Conservation (phyloP, 1,140 invertebrate species). For the fruit fly (Drosophila melanogaster) region Release_6_plus_ISO1_MT NT_033779.5:11147001-11147500, state of each 20-base stretch:
- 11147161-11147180: neutral
- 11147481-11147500: neutral
- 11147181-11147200: neutral
- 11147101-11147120: neutral
- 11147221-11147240: neutral
- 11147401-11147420: too few species aligned
- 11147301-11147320: too few species aligned
- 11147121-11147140: neutral
- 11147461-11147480: neutral
- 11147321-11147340: too few species aligned
- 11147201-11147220: neutral
- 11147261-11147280: too few species aligned
- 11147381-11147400: too few species aligned
- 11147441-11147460: neutral
- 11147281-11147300: too few species aligned
- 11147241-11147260: neutral
- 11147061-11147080: neutral
- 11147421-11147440: neutral
- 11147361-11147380: too few species aligned
- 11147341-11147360: too few species aligned
- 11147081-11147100: neutral
- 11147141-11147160: neutral
- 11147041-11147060: neutral
- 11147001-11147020: neutral
- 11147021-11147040: neutral